A percentile compares a stretch with the other conserved stretches of the same genome.
Conservation (phyloP, 1,140 invertebrate genomes). For the Holotrichia oblita region DNA sequence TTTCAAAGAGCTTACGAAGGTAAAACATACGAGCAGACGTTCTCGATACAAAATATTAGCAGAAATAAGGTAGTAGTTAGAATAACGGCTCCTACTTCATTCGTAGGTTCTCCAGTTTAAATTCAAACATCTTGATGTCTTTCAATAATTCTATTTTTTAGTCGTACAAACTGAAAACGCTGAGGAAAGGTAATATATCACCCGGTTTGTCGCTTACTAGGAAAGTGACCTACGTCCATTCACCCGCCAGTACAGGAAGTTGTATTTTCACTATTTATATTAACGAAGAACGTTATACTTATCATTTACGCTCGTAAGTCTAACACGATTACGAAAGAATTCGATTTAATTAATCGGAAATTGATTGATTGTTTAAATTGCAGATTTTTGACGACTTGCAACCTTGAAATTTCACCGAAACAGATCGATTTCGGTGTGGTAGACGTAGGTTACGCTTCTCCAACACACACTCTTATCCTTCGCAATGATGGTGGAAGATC, state of each 20-base stretch:
- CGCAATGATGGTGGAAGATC: constrained; percentile 54
- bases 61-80: background rate
- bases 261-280: constrained; percentile 3
- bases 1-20: constrained; percentile 9
- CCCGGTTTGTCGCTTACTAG: background rate
- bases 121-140: background rate
- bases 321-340: background rate
- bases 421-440: constrained; percentile 57
- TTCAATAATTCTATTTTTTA: background rate
- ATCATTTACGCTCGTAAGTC: background rate
- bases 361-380: background rate
- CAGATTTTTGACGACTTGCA: background rate
- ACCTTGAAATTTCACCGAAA: background rate
- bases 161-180: background rate
- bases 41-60: constrained; percentile 28
- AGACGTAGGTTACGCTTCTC: constrained; percentile 53
- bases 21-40: background rate
- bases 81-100: constrained; percentile 7
- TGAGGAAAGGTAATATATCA: background rate
- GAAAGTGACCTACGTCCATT: background rate
- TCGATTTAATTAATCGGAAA: background rate
- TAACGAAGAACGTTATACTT: background rate
- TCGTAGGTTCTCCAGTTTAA: background rate
- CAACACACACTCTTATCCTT: constrained; percentile 51
- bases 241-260: background rate